These are phyloP conservation scores for Petrolisthes cinctipes DNA, from an alignment of 2,888 invertebrate species.

Conservation along the genomic window DNA sequence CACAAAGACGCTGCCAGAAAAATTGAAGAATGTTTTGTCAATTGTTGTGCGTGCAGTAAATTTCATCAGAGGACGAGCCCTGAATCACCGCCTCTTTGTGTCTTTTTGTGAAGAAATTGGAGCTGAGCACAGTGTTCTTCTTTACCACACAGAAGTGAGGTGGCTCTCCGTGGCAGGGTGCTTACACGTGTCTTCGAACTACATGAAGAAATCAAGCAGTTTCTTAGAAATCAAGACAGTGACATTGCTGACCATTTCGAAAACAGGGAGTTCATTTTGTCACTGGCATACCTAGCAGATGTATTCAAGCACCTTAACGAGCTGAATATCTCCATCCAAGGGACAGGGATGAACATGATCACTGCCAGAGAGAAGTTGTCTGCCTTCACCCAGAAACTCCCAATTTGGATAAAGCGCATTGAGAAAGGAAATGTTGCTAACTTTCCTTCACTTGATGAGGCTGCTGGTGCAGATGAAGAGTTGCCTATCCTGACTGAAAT, in stretches of 20 bases:
- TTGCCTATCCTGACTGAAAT: slow-evolving; percentile 23
- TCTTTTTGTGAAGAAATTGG: slow-evolving; percentile 64
- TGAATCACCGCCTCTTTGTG: slow-evolving; percentile 64
- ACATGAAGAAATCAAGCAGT: slow-evolving; percentile 44
- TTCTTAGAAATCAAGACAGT: slow-evolving; percentile 35
- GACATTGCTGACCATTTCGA: slow-evolving; percentile 46
- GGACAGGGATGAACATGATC: slow-evolving; percentile 43
- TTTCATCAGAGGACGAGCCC: slow-evolving; percentile 60
- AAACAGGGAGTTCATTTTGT: slow-evolving; percentile 41
- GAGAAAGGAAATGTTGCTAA: slow-evolving; percentile 32
- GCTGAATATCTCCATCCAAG: slow-evolving; percentile 23
- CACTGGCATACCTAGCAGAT: slow-evolving; percentile 52
- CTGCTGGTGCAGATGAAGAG: too few species aligned
- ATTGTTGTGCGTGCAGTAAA: slow-evolving; percentile 54
- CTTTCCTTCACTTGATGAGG: slow-evolving; percentile 36
- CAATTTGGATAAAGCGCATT: slow-evolving; percentile 34
- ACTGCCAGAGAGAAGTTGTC: slow-evolving; percentile 37
- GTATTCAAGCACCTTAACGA: slow-evolving; percentile 54
- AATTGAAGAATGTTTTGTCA: slow-evolving; percentile 29
- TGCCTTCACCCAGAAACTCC: slow-evolving; percentile 31
- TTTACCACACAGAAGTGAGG: slow-evolving; percentile 65
- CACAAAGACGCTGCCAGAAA: slow-evolving; percentile 5
- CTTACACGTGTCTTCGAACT: slow-evolving; percentile 50
- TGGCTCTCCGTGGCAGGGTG: slow-evolving; percentile 58
- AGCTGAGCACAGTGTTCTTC: slow-evolving; percentile 57